Conservation (phyloP, 2,797 vertebrate genomes). For the Manis crassicaudata region DNA sequence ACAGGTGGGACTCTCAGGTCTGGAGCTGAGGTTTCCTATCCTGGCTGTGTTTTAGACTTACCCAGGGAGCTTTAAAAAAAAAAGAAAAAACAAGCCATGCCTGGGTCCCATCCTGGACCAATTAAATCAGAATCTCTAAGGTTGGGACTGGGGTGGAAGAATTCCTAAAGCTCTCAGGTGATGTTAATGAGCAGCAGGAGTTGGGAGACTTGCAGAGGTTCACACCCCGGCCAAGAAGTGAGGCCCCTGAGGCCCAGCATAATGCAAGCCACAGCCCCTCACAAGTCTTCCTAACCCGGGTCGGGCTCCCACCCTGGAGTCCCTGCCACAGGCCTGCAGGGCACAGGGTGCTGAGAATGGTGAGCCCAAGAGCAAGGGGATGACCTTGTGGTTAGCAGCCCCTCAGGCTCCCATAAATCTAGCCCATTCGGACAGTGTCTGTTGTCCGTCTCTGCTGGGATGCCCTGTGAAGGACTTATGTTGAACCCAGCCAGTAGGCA, state of each 20-base stretch:
- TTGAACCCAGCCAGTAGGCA: background rate
- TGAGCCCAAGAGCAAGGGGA: background rate
- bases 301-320: background rate
- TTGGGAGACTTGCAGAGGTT: background rate
- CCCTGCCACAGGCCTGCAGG: background rate
- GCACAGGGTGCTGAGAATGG: too few species aligned
- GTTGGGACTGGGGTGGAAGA: background rate
- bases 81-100: background rate
- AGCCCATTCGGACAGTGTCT: background rate
- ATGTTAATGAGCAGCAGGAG: too few species aligned
- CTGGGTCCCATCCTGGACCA: background rate
- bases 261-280: rapidly evolving
- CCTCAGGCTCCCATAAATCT: background rate
- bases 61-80: background rate
- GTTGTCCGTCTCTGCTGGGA: background rate
- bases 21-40: background rate
- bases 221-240: too few species aligned
- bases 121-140: background rate
- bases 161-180: background rate
- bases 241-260: background rate
- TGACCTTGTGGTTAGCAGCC: background rate
- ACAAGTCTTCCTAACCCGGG: background rate
- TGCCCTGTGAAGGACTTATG: background rate
- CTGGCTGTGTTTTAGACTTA: background rate
- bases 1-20: background rate